Base-by-base conservation (phyloP, 2,888 invertebrate species). In the Andrena minutula region DNA sequence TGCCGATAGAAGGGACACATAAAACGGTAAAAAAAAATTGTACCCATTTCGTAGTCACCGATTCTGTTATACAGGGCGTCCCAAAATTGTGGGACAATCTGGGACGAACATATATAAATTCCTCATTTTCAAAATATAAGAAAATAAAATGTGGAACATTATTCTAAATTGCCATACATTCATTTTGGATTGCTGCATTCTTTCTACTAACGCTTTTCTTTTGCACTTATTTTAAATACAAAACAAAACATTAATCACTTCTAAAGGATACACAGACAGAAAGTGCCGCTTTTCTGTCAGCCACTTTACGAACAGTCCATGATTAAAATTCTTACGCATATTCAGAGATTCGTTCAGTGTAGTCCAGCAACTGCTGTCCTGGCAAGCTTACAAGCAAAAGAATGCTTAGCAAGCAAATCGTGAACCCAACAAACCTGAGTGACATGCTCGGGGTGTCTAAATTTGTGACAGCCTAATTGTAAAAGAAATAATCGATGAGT, bases 361-460 rank as follows among this genome's bases (percentile, higher is more conserved):
- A 86, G 32, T 89, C 88, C 1, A 78, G 65, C 2, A 91, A 63
- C 41, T 86, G 86, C 68, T 91, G 89, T 8, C 90, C 86, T 0
- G 90, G 90, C 85, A 89, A 90, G 47, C 88, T 88, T 41, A 84
- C 71, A 47, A 89, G 79, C 12, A 89, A 81, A 41, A 89, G 74
- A 5, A 85, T 79, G 47, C 83, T 86, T 1, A 79, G 51, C 71
- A 90, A 80, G 2, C 83, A 82, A 4, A 87, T 12, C n/a, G 88
- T 84, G 30, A 91, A 88, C 10, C 86, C 83, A 0, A 53, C 84
- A 23, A 83, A 91, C n/a, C n/a, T 60, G 89, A 83, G 16, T 53
- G 0, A 81, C 75, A 83, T 79, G 3, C 87, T 83, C 2, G 83
- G 85, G n/a, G 66, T 66, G 2, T 41, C 23, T 16, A 77, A 16